Base-by-base conservation (phyloP, 1,140 invertebrate species). In the Macrobrachium rosenbergii region DNA sequence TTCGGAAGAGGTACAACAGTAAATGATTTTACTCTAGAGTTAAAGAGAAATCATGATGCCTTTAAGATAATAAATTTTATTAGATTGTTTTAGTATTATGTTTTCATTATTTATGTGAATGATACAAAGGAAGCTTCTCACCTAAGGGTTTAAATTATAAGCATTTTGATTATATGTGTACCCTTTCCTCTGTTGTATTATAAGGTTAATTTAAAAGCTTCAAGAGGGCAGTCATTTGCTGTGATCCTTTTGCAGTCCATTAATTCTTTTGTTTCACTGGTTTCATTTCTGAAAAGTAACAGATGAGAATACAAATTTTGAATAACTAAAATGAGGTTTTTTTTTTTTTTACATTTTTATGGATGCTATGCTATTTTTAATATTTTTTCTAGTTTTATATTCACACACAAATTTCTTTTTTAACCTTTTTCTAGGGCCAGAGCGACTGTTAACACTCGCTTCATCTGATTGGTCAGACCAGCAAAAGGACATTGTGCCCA, bases 401-500 rank as follows among this genome's bases (percentile, higher is more conserved):
- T 37, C 8, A 77, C 21, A 0, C 63, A 69, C n/a, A 12, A 52
- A 8, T 52, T 37, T 37, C 28, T 37, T 37, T 37, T 52, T 52
- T n/a, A n/a, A 52, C 7, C 6, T 52, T 52, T 45, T 78, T 59
- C 2, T 67, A 88, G 88, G 85, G 84, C 86, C 88, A 67, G 88
- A 90, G 62, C 72, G 89, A 37, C 75, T 88, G 37, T 67, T 88
- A 58, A 89, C 88, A n/a, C 80, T 89, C 16, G 89, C 87, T 21
- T 83, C 85, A 7, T 89, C 82, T 58, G 89, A 89, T 52, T 89
- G 89, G 89, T 89, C 89, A n/a, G 89, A 89, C 73, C 83, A 88
- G 58, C 82, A 79, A 21, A 85, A 86, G 58, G 89, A 88, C 23
- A 69, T 78, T 78, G 81, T 90, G 21, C 87, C 87, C 37, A 88